Percentiles rank a stretch among this genome's conserved stretches.
Evolutionary conservation across 2,797 vertebrate species (phyloP).

Genomic region (Periparus ater): DNA sequence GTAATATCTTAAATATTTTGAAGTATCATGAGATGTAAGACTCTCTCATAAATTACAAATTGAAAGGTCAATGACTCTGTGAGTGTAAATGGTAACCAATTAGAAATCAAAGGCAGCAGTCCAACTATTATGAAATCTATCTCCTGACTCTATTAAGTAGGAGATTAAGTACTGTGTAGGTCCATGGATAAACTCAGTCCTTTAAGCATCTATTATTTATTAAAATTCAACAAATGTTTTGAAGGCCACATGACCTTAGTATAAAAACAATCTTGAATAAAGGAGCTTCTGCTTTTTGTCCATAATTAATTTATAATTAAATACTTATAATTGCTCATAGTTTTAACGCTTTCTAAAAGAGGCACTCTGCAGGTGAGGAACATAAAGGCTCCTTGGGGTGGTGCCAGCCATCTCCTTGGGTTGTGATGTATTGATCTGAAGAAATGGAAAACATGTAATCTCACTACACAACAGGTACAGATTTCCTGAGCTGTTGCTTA

Average conservation of each 20-base stretch:
- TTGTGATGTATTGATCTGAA: background rate
- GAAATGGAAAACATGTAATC: background rate
- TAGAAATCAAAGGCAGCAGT: conserved; percentile 12
- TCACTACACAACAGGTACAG: background rate
- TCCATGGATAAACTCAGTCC: background rate
- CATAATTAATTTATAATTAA: background rate
- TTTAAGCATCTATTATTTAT: background rate
- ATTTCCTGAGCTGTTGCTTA: background rate
- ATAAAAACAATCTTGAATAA: background rate
- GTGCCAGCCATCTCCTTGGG: background rate
- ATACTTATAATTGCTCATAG: background rate
- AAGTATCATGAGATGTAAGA: conserved; percentile 38
- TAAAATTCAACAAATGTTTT: background rate
- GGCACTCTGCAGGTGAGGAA: background rate
- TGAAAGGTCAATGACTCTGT: conserved; percentile 40
- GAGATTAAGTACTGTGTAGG: background rate
- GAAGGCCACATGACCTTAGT: background rate
- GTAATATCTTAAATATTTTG: conserved; percentile 38
- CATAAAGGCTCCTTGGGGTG: background rate
- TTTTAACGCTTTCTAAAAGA: background rate
- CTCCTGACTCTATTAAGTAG: background rate
- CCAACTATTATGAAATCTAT: conserved; percentile 28
- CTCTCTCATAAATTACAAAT: conserved; percentile 41
- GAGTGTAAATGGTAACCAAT: conserved; percentile 28
- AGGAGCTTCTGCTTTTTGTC: background rate